phyloP scores from a whole-genome alignment of 1,140 invertebrate genomes.

The Orchestia grillus region DNA sequence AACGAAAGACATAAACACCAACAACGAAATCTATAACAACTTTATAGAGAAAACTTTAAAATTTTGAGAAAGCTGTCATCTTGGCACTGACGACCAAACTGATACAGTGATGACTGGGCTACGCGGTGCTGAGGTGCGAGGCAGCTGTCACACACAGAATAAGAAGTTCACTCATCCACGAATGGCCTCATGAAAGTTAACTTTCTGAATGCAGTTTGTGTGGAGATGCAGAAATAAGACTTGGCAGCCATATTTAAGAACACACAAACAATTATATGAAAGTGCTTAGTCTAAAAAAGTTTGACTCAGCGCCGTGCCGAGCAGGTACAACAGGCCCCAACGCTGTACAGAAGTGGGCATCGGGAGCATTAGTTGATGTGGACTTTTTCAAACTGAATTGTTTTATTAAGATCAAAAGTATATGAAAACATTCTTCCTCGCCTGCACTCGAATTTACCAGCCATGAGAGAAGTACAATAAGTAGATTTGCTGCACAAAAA shows the following conservation, averaged over 20 bases:
- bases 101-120: neutral
- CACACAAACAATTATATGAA: neutral
- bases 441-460: neutral
- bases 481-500: neutral
- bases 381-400: neutral
- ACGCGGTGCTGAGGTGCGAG: too few species aligned
- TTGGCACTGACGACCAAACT: neutral
- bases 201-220: neutral
- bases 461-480: neutral
- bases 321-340: neutral
- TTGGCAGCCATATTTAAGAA: neutral
- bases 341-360: neutral
- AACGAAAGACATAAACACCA: neutral
- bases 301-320: neutral
- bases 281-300: neutral
- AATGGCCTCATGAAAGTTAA: neutral
- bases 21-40: neutral
- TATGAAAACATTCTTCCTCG: neutral
- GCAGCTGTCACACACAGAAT: too few species aligned
- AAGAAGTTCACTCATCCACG: neutral
- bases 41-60: neutral
- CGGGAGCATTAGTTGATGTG: neutral
- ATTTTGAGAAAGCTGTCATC: neutral
- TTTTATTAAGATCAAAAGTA: neutral
- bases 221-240: neutral